Evolutionary conservation across 1,140 invertebrate genomes (phyloP), one percentile per base, ranked within the genome.

Genomic region (Mya arenaria): DNA sequence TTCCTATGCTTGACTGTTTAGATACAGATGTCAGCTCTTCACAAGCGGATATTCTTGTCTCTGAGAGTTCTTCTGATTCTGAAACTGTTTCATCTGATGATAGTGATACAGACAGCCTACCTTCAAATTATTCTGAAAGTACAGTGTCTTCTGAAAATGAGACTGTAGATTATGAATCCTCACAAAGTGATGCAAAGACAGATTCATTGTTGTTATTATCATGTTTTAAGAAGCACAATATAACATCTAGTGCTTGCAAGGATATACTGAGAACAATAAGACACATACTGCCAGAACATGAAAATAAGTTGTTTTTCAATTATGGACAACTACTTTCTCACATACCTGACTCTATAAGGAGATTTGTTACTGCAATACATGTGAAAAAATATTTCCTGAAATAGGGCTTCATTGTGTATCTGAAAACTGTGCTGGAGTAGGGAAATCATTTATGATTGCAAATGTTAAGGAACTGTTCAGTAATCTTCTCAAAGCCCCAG

Each of bases 161-260:
- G n/a, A n/a, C n/a, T n/a, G n/a, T n/a, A n/a, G n/a, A n/a, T n/a
- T n/a, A n/a, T n/a, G n/a, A n/a, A n/a, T n/a, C n/a, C n/a, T n/a
- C n/a, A n/a, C n/a, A n/a, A n/a, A n/a, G n/a, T n/a, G n/a, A n/a
- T n/a, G n/a, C n/a, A n/a, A n/a, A n/a, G n/a, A n/a, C n/a, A n/a
- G n/a, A n/a, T n/a, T n/a, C n/a, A n/a, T n/a, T n/a, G n/a, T n/a
- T n/a, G n/a, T n/a, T n/a, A n/a, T n/a, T 69, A 3, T 30, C 23
- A 13, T 69, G 66, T 69, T 69, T 69, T 69, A 56, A 56, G 36
- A 55, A 58, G 37, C 44, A 72, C 69, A 72, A 58, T 32, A 34
- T 56, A 19, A 56, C 52, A 23, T 32, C 44, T 72, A 56, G 28
- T 56, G 69, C 69, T 23, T 72, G 52, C 69, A 72, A 37, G 17